Evolutionary conservation across 2,888 invertebrate genomes (phyloP), one percentile per base, ranked within the genome.

Genomic region (Thera obeliscata): DNA sequence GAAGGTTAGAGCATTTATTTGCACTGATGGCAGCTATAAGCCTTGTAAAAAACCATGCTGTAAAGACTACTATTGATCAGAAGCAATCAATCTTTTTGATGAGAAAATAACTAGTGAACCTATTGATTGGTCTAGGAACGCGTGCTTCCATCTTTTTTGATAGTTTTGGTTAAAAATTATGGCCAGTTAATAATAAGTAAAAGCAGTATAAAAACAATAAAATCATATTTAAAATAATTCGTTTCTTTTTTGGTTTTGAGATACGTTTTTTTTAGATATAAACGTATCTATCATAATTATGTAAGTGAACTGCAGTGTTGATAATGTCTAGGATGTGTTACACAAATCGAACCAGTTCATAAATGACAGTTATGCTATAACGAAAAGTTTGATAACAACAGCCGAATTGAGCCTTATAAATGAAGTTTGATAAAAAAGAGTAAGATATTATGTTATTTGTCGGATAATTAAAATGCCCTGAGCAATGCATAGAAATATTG

Each of bases 21-120:
- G 91, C 60, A 78, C 80, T 22, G 92, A 93, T 71, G 93, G 93
- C 6, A 83, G 79, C 50, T 93, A 91, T 63, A 93, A 92, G 56
- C 83, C 92, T 5, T 93, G 93, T 65, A 87, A 82, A 56, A 93
- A 92, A 67, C 93, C 93, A 2, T 93, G 93, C 69, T 74, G 77
- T 63, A 86, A 84, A 73, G 91, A 92, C 48, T 92, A 89, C 62
- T 92, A 93, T 73, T 91, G 43, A 55, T 8, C 50, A 12, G 50
- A 46, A 2, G 49, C 5, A 8, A 33, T 33, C 33, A 33, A 38
- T 38, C 3, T 38, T 38, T 43, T 6, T 43, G 1, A 2, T 43
- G 43, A 7, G 7, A 46, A n/a, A n/a, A 46, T 8, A 33, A 8
- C 50, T 50, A 49, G 43, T 49, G 7, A 50, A 49, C 49, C 43